Percentiles rank a stretch among this genome's conserved stretches.
Conservation (phyloP, 2,888 invertebrate species). For the Asteroscopus sphinx region DNA sequence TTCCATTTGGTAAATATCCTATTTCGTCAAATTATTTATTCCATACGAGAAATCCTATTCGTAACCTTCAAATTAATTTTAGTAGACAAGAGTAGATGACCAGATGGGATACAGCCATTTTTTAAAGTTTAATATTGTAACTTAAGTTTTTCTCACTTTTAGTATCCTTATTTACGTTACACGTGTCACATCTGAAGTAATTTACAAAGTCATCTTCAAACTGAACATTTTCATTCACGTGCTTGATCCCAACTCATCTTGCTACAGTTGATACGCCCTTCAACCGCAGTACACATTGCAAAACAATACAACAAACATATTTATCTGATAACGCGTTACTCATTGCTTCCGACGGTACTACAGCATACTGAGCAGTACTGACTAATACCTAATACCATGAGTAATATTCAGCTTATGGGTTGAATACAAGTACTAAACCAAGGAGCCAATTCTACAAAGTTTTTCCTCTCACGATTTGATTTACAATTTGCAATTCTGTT, state of each 20-base stretch:
- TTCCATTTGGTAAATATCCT: too few species aligned
- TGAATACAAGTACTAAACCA: constrained; percentile 23
- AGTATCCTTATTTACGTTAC: not conserved
- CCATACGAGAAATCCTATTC: too few species aligned
- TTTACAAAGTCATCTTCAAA: not conserved
- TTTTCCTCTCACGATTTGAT: too few species aligned
- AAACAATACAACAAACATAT: constrained; percentile 68
- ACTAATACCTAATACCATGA: constrained; percentile 59
- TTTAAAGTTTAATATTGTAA: too few species aligned
- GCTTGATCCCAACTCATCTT: constrained; percentile 22
- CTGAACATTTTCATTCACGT: constrained; percentile 20
- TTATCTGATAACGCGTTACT: constrained; percentile 75
- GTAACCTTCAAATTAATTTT: too few species aligned
- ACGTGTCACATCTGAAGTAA: constrained; percentile 3
- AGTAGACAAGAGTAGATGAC: too few species aligned
- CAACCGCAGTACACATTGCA: constrained; percentile 48
- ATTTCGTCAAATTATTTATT: too few species aligned
- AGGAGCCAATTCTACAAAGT: too few species aligned
- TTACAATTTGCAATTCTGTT: too few species aligned
- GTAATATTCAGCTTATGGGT: constrained; percentile 48
- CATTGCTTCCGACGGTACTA: constrained; percentile 48
- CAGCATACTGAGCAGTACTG: constrained; percentile 24
- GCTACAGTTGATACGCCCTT: constrained; percentile 39
- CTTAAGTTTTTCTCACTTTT: too few species aligned
- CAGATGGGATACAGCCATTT: too few species aligned